phyloP scores from a whole-genome alignment of 1,140 invertebrate species.

The Leptonema lineaticorne region DNA sequence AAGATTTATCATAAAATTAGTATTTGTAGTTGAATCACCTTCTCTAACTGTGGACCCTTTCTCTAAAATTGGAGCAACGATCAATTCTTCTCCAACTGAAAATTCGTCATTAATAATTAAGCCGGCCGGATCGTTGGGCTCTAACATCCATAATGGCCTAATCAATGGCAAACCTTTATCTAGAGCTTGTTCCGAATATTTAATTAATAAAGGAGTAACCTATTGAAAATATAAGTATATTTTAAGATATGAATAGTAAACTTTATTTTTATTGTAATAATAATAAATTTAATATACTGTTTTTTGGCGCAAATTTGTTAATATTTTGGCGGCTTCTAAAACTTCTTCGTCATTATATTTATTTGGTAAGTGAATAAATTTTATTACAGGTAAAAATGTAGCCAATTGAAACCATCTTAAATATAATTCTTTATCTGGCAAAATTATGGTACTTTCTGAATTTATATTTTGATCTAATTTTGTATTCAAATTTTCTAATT shows the following conservation, averaged over 20 bases:
- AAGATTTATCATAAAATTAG: neutral
- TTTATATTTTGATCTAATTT: slow-evolving; percentile 46
- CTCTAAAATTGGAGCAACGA: slow-evolving; percentile 87
- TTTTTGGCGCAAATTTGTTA: slow-evolving; percentile 75
- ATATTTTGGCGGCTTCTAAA: slow-evolving; percentile 71
- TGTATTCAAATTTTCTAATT: slow-evolving; percentile 48
- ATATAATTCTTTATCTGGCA: slow-evolving; percentile 85
- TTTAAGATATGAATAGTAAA: neutral
- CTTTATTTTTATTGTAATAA: slow-evolving; percentile 21
- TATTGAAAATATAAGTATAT: slow-evolving; percentile 41
- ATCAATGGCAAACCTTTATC: slow-evolving; percentile 81
- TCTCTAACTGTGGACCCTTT: slow-evolving; percentile 64
- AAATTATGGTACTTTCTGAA: slow-evolving; percentile 58
- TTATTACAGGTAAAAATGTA: slow-evolving; percentile 89
- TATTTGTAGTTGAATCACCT: slow-evolving; percentile 46
- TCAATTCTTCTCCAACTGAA: slow-evolving; percentile 84
- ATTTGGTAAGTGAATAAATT: slow-evolving; percentile 86
- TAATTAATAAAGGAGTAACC: slow-evolving; percentile 73
- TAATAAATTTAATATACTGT: slow-evolving; percentile 59
- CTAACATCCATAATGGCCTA: slow-evolving; percentile 89
- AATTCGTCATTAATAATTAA: slow-evolving; percentile 85
- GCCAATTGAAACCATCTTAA: slow-evolving; percentile 92
- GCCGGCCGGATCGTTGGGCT: slow-evolving; percentile 77
- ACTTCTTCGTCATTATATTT: slow-evolving; percentile 79
- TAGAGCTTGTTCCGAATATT: slow-evolving; percentile 73